Evolutionary conservation across 2,113 vertebrate genomes (phyloP).

Genomic region (Empidonax alnorum): DNA sequence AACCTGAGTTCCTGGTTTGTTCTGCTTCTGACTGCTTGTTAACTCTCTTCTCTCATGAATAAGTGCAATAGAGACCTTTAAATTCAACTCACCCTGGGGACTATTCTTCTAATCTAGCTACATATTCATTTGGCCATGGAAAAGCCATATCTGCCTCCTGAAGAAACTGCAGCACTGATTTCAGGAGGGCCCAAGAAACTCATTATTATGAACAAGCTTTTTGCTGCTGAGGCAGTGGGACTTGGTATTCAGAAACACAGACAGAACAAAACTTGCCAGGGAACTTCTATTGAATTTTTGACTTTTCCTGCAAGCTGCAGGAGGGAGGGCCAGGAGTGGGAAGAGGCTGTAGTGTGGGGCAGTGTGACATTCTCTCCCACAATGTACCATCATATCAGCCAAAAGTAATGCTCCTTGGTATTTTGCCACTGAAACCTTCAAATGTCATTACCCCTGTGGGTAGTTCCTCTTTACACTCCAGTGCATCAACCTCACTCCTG

Average conservation of each 20-base stretch:
- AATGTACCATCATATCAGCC: neutral
- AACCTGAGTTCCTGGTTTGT: neutral
- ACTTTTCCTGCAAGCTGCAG: neutral
- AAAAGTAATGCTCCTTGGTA: neutral
- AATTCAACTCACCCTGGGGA: neutral
- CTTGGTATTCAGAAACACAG: neutral
- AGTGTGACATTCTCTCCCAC: neutral
- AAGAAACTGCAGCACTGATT: neutral
- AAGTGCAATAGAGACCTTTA: neutral
- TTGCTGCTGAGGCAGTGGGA: neutral
- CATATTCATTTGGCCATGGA: neutral
- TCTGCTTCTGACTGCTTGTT: neutral
- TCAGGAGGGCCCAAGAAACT: neutral
- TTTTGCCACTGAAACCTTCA: neutral
- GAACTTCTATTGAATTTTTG: neutral
- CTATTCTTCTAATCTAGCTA: neutral
- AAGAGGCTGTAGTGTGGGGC: neutral
- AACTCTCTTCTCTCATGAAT: neutral
- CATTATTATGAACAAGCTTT: neutral
- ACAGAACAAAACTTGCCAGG: neutral
- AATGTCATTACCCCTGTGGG: neutral
- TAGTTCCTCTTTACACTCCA: neutral
- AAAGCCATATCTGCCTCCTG: neutral
- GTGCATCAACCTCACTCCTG: neutral
- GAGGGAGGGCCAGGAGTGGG: neutral